Evolutionary conservation across 2,888 invertebrate species (phyloP), one percentile per base, ranked within the genome.

Genomic region (Andrena bucephala): DNA sequence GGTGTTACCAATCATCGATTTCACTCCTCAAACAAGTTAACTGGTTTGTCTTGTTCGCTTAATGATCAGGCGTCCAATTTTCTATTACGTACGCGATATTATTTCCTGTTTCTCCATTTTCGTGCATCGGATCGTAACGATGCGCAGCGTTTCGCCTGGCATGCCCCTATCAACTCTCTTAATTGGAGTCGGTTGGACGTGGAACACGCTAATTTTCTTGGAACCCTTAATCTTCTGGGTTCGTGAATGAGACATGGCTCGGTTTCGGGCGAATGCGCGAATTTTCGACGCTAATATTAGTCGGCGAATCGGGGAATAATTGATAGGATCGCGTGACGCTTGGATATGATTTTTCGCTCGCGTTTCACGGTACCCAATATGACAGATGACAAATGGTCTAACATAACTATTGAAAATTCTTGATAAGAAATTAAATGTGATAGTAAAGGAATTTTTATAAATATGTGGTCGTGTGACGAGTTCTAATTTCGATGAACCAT

Each of bases 61-160:
- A 42, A 3, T 16, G 27, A 48, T 31, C 20, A 7, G 36, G 20
- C n/a, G 42, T 66, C 33, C 67, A 54, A 81, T 72, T 81, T 81
- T 81, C 81, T 81, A 81, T 81, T 81, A 81, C 67, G 67, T 72
- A 57, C 60, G 54, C 67, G 60, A 70, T 80, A 80, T 80, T 81
- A 68, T 81, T 83, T 83, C 77, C 76, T 68, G 59, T 83, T 67
- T 66, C 66, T 13, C 82, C 82, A 50, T 71, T 71, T 60, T 60
- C 67, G 59, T 73, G 68, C 74, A 63, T 81, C 80, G 31, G 54
- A 70, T 70, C 48, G 66, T 31, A 63, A 62, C 70, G 72, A 81
- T 62, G 72, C 50, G 27, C 68, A 52, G 50, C 42, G 57, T 52
- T 62, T 71, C 60, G 36, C 68, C 62, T 81, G 31, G 82, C 80